A percentile compares a stretch with the other conserved stretches of the same genome.
Evolutionary conservation across 2,888 invertebrate genomes (phyloP).

Genomic region (Watsonalla cultraria): DNA sequence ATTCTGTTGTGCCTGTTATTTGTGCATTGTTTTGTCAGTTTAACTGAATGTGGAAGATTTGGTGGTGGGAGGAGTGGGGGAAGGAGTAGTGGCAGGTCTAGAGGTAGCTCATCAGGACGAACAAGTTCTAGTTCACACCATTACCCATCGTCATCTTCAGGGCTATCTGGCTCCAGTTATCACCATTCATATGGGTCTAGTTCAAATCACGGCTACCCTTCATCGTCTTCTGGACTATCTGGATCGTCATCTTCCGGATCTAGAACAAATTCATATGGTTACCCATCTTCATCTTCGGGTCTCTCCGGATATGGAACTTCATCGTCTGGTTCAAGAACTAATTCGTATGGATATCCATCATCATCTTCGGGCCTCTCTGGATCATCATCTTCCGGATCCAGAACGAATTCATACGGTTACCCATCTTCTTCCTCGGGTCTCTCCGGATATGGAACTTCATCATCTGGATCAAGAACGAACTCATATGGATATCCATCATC

Average conservation of each 20-base stretch:
- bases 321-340: conserved; percentile 4
- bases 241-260: conserved; percentile 14
- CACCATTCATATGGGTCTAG: conserved; percentile 3
- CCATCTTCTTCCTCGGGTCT: conserved; percentile 13
- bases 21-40: conserved; percentile 33
- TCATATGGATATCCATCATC: conserved; percentile 10
- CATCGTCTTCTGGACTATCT: conserved; percentile 22
- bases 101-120: conserved; percentile 15
- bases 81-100: conserved; percentile 20
- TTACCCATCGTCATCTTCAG: conserved; percentile 21
- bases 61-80: conserved; percentile 20
- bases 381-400: conserved; percentile 12
- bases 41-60: conserved; percentile 34
- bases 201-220: conserved; percentile 14
- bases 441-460: conserved; percentile 21
- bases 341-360: conserved; percentile 7
- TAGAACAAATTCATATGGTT: conserved; percentile 7
- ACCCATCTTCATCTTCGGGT: conserved; percentile 14
- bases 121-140: conserved; percentile 17
- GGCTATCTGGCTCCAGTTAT: conserved; percentile 14
- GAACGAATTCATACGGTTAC: conserved; percentile 4
- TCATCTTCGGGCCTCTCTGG: conserved; percentile 15
- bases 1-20: conserved; percentile 53
- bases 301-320: conserved; percentile 12
- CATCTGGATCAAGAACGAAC: conserved; percentile 5